Evolutionary conservation across 2,888 invertebrate species (phyloP).

Genomic region (Tenthredo livida): DNA sequence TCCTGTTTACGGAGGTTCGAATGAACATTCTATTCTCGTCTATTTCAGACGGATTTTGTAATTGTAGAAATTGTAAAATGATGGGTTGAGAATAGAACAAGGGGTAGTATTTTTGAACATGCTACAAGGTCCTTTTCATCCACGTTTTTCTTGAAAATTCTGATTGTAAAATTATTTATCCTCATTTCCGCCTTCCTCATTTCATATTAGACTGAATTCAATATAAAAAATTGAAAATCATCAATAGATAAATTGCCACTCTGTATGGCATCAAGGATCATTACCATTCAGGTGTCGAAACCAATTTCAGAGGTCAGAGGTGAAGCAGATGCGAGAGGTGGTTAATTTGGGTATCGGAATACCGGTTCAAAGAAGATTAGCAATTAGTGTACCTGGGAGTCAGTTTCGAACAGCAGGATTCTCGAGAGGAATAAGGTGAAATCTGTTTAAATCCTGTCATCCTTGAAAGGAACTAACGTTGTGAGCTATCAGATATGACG

Average conservation of each 20-base stretch:
- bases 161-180: background rate
- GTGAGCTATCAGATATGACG: constrained; percentile 18
- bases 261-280: background rate
- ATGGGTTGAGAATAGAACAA: background rate
- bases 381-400: background rate
- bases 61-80: background rate
- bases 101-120: background rate
- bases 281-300: background rate
- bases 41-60: background rate
- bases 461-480: background rate
- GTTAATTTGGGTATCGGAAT: constrained; percentile 26
- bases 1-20: background rate
- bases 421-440: background rate
- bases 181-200: background rate
- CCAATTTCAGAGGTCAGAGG: background rate
- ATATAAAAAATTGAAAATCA: background rate
- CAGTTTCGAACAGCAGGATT: background rate
- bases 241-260: background rate
- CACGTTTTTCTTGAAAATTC: background rate
- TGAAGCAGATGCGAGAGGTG: background rate
- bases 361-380: constrained; percentile 19
- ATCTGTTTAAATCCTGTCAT: background rate
- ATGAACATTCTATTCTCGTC: background rate
- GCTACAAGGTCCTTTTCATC: background rate
- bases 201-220: background rate